Evolutionary conservation across 2,113 vertebrate species (phyloP), one percentile per base, ranked within the genome.

Genomic region (Ciconia boyciana): DNA sequence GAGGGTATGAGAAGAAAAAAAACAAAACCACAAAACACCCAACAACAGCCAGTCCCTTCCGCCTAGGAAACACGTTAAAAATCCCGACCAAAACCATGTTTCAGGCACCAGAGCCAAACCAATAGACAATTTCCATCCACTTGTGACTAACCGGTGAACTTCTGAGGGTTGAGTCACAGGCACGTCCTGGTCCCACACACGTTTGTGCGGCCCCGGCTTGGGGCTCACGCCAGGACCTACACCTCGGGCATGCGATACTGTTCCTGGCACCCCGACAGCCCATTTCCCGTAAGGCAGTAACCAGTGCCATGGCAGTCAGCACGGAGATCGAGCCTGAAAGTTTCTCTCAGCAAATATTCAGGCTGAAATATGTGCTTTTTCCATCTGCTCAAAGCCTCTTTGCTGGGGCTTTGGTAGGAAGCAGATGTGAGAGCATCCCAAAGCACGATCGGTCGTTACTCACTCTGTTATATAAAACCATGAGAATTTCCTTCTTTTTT

Each of bases 401-500:
- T 87, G 92, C 89, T 16, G 44, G 43, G 83, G 83, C 57, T 96
- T 87, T 89, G 91, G 93, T 95, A 91, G 93, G 87, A 93, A 95
- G 93, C 95, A 97, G 93, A 96, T 95, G 91, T 93, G 89, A 97
- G 87, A 91, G 91, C 89, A 91, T 87, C 97, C 86, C 91, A 84
- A 95, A 91, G 94, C 93, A 91, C 24, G 8, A 83, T n/a, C 39
- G 2, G 72, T 62, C 8, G 39, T 90, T 94, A 96, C 87, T 92
- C 87, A 89, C 74, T 65, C 78, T 0, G 7, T 96, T 96, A 95
- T 58, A 93, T 94, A 96, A 96, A 97, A 91, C 89, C 93, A 81
- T 34, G 87, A 96, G 87, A 95, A 93, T 93, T 90, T 90, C 71
- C 68, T 80, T 58, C 16, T 43, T 44, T 22, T 31, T 18, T 36